These are phyloP conservation scores for Campoplex nolae DNA, from an alignment of 2,888 invertebrate genomes.

Conservation along the genomic window DNA sequence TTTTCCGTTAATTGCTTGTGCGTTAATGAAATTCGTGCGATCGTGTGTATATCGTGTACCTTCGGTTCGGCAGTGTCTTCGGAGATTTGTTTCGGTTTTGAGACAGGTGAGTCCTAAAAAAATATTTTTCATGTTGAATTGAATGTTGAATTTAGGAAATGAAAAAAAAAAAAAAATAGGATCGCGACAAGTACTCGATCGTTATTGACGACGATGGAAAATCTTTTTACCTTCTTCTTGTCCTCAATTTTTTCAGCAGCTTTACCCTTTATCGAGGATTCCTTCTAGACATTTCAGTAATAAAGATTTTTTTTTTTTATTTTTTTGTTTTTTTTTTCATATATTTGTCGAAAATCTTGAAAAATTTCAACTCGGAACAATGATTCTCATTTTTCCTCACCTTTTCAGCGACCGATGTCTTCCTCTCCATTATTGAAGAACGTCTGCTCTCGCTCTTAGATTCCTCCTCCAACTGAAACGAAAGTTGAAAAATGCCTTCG, in stretches of 20 bases:
- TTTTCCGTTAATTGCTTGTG: background rate
- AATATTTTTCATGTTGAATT: background rate
- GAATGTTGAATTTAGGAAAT: background rate
- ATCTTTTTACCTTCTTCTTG: slow-evolving; percentile 74
- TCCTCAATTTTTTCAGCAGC: slow-evolving; percentile 71
- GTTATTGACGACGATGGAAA: background rate
- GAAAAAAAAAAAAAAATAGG: background rate
- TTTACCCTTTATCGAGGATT: slow-evolving; percentile 71
- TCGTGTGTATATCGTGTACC: slow-evolving; percentile 68
- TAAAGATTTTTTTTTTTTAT: slow-evolving; percentile 24
- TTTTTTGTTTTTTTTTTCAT: background rate
- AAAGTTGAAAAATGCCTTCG: slow-evolving; percentile 22
- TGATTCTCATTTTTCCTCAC: slow-evolving; percentile 68
- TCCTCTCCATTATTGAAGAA: slow-evolving; percentile 84
- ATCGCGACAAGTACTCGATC: background rate
- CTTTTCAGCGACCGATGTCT: slow-evolving; percentile 77
- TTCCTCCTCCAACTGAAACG: slow-evolving; percentile 83
- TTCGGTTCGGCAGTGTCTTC: slow-evolving; percentile 72
- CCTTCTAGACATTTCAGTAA: slow-evolving; percentile 73
- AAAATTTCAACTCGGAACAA: slow-evolving; percentile 5
- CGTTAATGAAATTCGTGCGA: slow-evolving; percentile 25
- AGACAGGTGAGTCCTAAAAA: slow-evolving; percentile 69
- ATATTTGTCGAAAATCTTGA: slow-evolving; percentile 56
- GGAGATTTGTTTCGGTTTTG: slow-evolving; percentile 66
- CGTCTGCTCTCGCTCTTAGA: slow-evolving; percentile 85